Percentiles rank a stretch among this genome's conserved stretches.
phyloP scores from a whole-genome alignment of 2,888 invertebrate species.

The Oegoconia quadripuncta region DNA sequence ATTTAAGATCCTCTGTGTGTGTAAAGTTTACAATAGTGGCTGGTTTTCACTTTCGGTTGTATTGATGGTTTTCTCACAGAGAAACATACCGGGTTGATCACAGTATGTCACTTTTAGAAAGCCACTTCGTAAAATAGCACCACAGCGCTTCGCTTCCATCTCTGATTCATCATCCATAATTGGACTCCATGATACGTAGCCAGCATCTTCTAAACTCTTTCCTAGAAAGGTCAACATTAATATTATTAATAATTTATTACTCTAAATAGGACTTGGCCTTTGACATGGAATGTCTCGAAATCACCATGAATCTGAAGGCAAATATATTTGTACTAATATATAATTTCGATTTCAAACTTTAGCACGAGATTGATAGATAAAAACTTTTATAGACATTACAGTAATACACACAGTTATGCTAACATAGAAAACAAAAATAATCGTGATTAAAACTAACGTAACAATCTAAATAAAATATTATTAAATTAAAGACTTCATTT shows the following conservation, averaged over 20 bases:
- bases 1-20: not conserved
- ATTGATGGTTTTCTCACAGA: conserved; percentile 38
- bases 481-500: too few relatives aligned
- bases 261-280: not conserved
- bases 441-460: too few relatives aligned
- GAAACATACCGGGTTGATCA: conserved; percentile 41
- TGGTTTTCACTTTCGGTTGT: not conserved
- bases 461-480: too few relatives aligned
- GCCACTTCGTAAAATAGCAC: conserved; percentile 43
- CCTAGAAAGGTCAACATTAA: too few relatives aligned
- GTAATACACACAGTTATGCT: too few relatives aligned
- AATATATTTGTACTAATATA: too few relatives aligned
- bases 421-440: too few relatives aligned
- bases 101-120: conserved; percentile 36
- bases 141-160: conserved; percentile 27
- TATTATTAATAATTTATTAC: conserved; percentile 1
- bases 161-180: not conserved
- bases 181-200: conserved; percentile 45
- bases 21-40: not conserved
- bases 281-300: not conserved
- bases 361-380: too few relatives aligned
- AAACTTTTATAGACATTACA: too few relatives aligned
- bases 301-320: too few relatives aligned
- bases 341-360: too few relatives aligned
- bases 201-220: conserved; percentile 38